Evolutionary conservation across 2,888 invertebrate genomes (phyloP).

Genomic region (Chymomyza procnemis): DNA sequence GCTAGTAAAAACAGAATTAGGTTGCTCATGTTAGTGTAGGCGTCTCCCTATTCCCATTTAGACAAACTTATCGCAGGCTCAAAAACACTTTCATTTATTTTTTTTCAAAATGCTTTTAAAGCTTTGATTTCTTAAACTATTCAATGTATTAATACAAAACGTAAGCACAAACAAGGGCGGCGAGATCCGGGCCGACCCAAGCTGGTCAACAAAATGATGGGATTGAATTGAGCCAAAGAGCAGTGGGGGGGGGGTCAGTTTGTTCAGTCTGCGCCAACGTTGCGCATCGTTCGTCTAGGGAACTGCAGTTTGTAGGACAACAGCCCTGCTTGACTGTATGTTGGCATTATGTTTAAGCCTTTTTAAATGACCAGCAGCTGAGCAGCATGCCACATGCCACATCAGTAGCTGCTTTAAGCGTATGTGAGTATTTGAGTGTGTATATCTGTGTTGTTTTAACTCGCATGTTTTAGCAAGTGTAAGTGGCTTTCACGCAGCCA

Average conservation of each 20-base stretch:
- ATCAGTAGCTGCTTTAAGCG: not conserved
- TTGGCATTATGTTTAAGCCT: constrained; percentile 64
- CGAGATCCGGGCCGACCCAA: too few species aligned
- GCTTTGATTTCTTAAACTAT: constrained; percentile 48
- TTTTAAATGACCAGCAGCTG: constrained; percentile 64
- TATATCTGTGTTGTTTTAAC: constrained; percentile 33
- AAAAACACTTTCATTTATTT: constrained; percentile 38
- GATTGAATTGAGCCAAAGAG: not conserved
- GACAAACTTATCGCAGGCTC: not conserved
- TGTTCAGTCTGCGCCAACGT: constrained; percentile 34
- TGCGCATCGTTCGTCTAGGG: constrained; percentile 42
- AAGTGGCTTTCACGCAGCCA: constrained; percentile 67
- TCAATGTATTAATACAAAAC: not conserved
- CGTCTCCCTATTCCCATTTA: not conserved
- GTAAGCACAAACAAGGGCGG: not conserved
- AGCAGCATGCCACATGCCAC: constrained; percentile 28
- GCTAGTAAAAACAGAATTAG: not conserved
- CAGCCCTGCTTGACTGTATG: constrained; percentile 26
- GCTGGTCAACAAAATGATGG: not conserved
- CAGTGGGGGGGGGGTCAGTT: not conserved
- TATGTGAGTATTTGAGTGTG: constrained; percentile 2
- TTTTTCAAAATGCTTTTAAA: constrained; percentile 47
- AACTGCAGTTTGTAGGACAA: constrained; percentile 48
- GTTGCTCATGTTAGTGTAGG: not conserved
- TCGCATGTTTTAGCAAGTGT: constrained; percentile 48